Conservation (phyloP, 2,113 vertebrate genomes). For the Ailuropoda melanoleuca region DNA sequence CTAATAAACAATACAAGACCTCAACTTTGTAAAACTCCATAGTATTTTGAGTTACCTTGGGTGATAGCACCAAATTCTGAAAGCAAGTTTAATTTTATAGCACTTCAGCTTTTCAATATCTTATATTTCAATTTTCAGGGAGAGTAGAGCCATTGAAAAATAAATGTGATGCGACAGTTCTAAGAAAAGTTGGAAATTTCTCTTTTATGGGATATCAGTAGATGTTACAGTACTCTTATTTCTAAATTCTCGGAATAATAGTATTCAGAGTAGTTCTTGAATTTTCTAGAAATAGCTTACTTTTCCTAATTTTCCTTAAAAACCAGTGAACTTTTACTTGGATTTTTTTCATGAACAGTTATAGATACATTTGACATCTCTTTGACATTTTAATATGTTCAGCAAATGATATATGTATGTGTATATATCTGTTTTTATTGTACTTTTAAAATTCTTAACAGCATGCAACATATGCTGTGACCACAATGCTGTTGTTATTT, state of each 20-base stretch:
- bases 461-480: not conserved
- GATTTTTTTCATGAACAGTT: not conserved
- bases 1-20: not conserved
- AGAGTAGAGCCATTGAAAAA: not conserved
- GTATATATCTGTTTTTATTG: not conserved
- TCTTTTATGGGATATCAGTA: not conserved
- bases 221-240: not conserved
- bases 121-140: not conserved
- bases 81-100: slow-evolving; percentile 9
- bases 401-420: not conserved
- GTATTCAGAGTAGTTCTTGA: not conserved
- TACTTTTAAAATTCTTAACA: not conserved
- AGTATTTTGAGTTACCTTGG: not conserved
- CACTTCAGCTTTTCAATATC: not conserved
- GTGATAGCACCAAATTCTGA: not conserved
- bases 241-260: not conserved
- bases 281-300: not conserved
- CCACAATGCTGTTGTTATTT: not conserved
- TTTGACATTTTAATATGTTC: not conserved
- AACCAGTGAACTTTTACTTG: not conserved
- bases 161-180: not conserved
- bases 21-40: not conserved
- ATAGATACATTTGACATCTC: not conserved
- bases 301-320: slow-evolving; percentile 15
- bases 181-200: not conserved